Percentiles rank a stretch among this genome's conserved stretches.
Conservation (phyloP, 2,113 vertebrate genomes). For the Hippocampus comes region DNA sequence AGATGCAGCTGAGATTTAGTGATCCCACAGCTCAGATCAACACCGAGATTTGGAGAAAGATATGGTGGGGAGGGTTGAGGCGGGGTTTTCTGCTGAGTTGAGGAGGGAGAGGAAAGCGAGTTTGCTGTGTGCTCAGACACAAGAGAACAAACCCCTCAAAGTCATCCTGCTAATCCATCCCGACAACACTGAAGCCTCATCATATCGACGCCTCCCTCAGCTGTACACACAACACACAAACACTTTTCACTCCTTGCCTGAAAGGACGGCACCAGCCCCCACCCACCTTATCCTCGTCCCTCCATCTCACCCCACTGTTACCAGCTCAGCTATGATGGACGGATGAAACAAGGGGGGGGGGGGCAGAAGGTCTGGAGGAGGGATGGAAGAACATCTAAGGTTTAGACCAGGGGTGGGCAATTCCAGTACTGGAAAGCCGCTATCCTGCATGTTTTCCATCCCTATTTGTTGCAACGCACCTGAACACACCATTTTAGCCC, state of each 20-base stretch:
- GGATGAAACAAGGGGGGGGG: constrained; percentile 38
- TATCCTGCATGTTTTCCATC: no score
- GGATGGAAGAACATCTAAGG: constrained; percentile 48
- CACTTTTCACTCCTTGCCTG: constrained; percentile 46
- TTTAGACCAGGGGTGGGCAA: constrained; percentile 5
- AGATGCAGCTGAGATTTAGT: constrained; percentile 34
- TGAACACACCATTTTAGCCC: no score
- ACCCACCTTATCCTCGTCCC: background rate
- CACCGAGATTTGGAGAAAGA: constrained; percentile 39
- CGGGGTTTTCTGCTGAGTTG: constrained; percentile 2
- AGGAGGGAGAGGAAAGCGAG: constrained; percentile 41
- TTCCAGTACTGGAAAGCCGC: no score
- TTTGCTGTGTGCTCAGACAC: constrained; percentile 64
- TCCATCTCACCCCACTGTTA: constrained; percentile 9
- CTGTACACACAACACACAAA: constrained; percentile 48
- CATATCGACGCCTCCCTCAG: constrained; percentile 63
- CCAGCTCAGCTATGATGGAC: constrained; percentile 25
- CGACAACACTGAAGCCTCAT: constrained; percentile 68
- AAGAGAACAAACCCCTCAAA: constrained; percentile 69
- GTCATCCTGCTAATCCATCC: constrained; percentile 69
- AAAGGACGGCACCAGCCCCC: constrained; percentile 26
- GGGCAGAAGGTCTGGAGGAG: constrained; percentile 47
- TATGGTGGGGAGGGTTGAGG: constrained; percentile 18
- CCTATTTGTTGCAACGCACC: no score
- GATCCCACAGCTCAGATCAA: constrained; percentile 9